These are phyloP conservation scores for Synanceia verrucosa DNA, from an alignment of 2,797 vertebrate species.

Conservation along the genomic window DNA sequence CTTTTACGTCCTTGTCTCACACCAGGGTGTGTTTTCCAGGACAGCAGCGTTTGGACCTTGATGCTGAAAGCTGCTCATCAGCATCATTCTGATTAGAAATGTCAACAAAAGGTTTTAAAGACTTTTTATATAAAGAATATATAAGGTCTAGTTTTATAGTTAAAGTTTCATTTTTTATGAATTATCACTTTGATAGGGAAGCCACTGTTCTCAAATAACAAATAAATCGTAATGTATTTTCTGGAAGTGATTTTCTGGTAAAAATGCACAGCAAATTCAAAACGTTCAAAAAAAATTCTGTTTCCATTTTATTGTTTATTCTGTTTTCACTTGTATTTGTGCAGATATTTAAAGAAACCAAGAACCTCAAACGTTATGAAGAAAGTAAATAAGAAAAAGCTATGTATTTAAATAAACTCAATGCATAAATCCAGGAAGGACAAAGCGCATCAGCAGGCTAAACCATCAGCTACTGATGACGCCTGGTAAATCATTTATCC, in stretches of 20 bases:
- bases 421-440: not conserved
- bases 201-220: not conserved
- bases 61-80: not conserved
- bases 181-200: not conserved
- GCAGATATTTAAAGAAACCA: not conserved
- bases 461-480: not conserved
- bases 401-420: not conserved
- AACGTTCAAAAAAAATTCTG: not conserved
- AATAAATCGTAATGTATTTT: not conserved
- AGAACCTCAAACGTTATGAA: accelerated
- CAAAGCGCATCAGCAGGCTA: not conserved
- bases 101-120: not conserved
- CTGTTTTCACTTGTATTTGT: too few relatives aligned
- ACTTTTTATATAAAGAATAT: not conserved
- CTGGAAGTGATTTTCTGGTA: not conserved
- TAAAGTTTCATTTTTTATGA: not conserved
- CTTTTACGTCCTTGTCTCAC: not conserved
- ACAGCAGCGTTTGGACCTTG: not conserved
- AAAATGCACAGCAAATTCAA: not conserved
- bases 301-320: too few relatives aligned
- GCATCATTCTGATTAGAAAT: not conserved
- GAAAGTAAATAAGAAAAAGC: not conserved
- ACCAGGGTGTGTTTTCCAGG: not conserved
- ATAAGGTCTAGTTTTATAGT: not conserved
- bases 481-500: not conserved